These are phyloP conservation scores for Acronicta leporina DNA, from an alignment of 2,888 invertebrate species.

Conservation along the genomic window DNA sequence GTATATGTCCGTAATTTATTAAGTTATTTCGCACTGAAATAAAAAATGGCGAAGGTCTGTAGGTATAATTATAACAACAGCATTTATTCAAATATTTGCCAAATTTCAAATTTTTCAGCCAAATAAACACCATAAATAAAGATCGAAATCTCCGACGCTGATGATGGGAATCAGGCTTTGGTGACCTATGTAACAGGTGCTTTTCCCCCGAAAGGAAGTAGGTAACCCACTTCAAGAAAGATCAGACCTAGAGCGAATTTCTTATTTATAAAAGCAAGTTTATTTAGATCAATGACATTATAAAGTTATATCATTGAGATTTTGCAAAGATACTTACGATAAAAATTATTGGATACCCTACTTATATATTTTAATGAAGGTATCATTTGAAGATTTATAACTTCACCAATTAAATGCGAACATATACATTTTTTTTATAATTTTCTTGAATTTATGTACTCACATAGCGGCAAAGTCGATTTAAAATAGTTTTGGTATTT, in stretches of 20 bases:
- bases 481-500: constrained; percentile 1
- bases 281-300: background rate
- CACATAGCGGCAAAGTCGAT: constrained; percentile 9
- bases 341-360: background rate
- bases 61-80: too few relatives aligned
- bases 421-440: constrained; percentile 15
- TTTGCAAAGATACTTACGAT: background rate
- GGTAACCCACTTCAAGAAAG: too few relatives aligned
- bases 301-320: too few relatives aligned
- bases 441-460: constrained; percentile 1
- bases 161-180: too few relatives aligned
- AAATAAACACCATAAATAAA: too few relatives aligned
- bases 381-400: constrained; percentile 13
- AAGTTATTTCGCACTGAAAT: constrained; percentile 11
- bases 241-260: too few relatives aligned
- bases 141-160: too few relatives aligned
- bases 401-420: constrained; percentile 14
- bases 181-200: too few relatives aligned
- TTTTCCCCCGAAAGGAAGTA: too few relatives aligned
- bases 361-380: constrained; percentile 1
- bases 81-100: too few relatives aligned
- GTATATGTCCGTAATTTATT: constrained; percentile 15
- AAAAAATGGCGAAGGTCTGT: background rate
- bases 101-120: too few relatives aligned
- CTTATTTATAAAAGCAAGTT: too few relatives aligned